phyloP scores from a whole-genome alignment of 2,797 vertebrate genomes.

The Lithobates sylvaticus region DNA sequence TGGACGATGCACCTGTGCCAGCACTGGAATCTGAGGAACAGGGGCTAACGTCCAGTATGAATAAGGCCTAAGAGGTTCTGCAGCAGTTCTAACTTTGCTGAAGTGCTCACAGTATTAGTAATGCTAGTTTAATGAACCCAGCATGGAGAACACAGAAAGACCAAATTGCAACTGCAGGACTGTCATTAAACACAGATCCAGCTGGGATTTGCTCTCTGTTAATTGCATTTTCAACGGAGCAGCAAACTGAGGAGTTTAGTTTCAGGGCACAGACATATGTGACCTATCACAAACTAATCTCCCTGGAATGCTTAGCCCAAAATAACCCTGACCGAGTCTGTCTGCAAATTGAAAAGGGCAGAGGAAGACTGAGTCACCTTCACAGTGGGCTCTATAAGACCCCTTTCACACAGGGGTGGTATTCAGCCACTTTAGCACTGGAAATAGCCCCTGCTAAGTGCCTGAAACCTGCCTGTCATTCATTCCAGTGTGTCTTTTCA shows the following conservation, averaged over 20 bases:
- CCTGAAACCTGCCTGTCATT: no score
- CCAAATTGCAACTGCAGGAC: background rate
- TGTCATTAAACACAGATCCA: background rate
- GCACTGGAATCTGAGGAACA: no score
- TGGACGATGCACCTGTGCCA: no score
- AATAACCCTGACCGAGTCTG: background rate
- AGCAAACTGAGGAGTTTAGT: background rate
- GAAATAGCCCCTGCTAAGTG: no score
- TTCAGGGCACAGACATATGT: background rate
- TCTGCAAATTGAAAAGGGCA: background rate
- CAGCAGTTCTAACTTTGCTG: background rate
- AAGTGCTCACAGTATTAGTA: background rate
- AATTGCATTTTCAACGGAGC: background rate
- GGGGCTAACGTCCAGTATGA: no score
- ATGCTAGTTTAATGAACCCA: background rate
- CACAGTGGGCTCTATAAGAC: no score
- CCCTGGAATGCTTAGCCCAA: background rate
- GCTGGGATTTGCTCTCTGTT: background rate
- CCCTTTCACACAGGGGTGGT: no score
- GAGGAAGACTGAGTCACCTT: background rate
- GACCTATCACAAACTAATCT: background rate
- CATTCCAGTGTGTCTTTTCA: no score
- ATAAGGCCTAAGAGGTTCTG: background rate
- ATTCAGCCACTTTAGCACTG: no score
- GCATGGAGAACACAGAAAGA: background rate